Percentiles rank a stretch among this genome's conserved stretches.
Conservation (phyloP, 2,797 vertebrate genomes). For the Prionace glauca region DNA sequence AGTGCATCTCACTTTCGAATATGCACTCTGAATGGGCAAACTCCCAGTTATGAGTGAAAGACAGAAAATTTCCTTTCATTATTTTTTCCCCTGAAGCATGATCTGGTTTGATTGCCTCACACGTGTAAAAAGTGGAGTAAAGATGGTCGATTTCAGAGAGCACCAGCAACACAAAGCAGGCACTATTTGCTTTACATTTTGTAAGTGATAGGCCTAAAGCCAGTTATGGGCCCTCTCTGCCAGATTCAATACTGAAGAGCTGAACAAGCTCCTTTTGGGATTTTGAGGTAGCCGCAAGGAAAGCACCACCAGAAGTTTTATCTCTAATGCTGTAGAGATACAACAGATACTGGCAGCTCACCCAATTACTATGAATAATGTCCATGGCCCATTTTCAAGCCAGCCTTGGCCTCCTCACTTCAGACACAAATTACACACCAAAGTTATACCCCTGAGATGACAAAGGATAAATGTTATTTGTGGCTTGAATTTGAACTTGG, state of each 20-base stretch:
- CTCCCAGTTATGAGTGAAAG: neutral
- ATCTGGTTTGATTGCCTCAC: neutral
- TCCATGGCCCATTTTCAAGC: neutral
- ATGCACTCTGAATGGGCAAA: neutral
- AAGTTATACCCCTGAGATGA: neutral
- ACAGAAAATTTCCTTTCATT: neutral
- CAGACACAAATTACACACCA: neutral
- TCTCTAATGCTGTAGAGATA: neutral
- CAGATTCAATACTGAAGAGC: neutral
- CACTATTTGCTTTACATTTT: neutral
- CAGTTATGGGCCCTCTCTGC: too few relatives aligned
- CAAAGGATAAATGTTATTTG: neutral
- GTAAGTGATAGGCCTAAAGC: neutral
- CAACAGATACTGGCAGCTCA: neutral
- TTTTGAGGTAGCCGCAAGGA: neutral
- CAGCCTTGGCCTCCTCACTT: neutral
- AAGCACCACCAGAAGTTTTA: neutral
- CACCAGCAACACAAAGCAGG: neutral
- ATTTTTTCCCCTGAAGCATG: neutral
- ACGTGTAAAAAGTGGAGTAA: neutral
- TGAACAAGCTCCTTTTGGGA: neutral
- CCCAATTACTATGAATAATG: neutral
- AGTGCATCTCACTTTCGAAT: neutral
- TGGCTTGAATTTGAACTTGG: neutral
- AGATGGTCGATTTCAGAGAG: neutral